phyloP scores from a whole-genome alignment of 2,888 invertebrate genomes.

The Ormyrus nitidulus region DNA sequence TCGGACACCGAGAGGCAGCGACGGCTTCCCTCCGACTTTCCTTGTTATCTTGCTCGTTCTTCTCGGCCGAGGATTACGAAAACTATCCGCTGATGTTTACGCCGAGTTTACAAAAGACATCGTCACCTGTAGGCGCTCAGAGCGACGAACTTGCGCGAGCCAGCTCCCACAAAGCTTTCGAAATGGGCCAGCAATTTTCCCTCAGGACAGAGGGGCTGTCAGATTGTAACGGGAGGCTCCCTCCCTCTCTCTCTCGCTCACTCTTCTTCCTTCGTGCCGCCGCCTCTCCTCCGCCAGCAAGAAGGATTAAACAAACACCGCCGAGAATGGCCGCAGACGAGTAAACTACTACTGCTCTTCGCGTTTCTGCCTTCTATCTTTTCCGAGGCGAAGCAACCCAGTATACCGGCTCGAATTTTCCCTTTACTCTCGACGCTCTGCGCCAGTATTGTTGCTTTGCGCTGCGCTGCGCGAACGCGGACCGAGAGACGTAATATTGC shows the following conservation, averaged over 20 bases:
- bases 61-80: constrained; percentile 20
- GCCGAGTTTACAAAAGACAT: constrained; percentile 21
- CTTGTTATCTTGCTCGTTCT: neutral
- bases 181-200: constrained; percentile 20
- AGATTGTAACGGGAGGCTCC: no score
- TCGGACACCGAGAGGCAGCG: constrained; percentile 16
- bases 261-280: no score
- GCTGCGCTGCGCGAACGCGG: neutral
- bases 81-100: constrained; percentile 19
- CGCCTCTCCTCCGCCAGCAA: neutral
- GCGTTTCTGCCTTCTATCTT: neutral
- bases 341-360: neutral
- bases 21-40: constrained; percentile 5
- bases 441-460: neutral
- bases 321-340: neutral
- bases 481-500: neutral
- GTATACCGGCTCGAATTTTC: neutral
- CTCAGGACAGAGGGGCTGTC: constrained; percentile 3
- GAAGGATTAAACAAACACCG: constrained; percentile 35
- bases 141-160: neutral
- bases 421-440: neutral
- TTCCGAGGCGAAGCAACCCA: neutral
- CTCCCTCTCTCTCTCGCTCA: no score
- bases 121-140: constrained; percentile 8
- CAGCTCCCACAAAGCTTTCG: neutral